These are phyloP conservation scores for Oryzias curvinotus DNA, from an alignment of 2,113 vertebrate species.

Conservation along the genomic window DNA sequence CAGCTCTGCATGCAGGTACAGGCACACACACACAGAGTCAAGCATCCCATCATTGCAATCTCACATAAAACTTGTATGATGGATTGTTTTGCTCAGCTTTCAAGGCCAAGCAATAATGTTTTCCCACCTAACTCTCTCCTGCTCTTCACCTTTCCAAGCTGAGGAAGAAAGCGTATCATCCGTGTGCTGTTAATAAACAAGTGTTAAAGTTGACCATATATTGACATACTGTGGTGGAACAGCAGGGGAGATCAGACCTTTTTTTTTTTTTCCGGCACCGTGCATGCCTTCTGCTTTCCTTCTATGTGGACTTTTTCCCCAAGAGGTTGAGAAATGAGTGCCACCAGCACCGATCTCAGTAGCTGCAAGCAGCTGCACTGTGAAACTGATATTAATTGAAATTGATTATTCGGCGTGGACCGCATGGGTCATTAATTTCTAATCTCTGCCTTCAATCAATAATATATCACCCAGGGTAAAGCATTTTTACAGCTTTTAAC, in stretches of 20 bases:
- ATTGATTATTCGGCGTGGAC: slow-evolving; percentile 75
- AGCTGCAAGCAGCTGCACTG: slow-evolving; percentile 61
- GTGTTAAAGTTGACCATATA: slow-evolving; percentile 4
- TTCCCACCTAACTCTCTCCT: slow-evolving; percentile 18
- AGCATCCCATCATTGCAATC: slow-evolving; percentile 50
- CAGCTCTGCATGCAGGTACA: slow-evolving; percentile 16
- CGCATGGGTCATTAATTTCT: slow-evolving; percentile 77
- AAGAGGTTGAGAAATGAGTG: slow-evolving; percentile 63
- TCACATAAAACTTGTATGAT: slow-evolving; percentile 55
- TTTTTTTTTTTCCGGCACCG: neutral
- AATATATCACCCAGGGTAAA: slow-evolving; percentile 53
- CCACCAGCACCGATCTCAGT: slow-evolving; percentile 40
- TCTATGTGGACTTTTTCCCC: slow-evolving; percentile 6
- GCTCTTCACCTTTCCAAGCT: slow-evolving; percentile 18
- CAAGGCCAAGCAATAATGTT: slow-evolving; percentile 55
- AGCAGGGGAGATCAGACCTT: neutral
- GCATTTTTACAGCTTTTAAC: slow-evolving; percentile 47
- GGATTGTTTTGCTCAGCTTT: slow-evolving; percentile 53
- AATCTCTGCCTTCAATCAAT: slow-evolving; percentile 73
- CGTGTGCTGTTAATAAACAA: neutral
- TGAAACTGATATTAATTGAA: slow-evolving; percentile 76
- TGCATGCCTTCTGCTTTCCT: slow-evolving; percentile 6
- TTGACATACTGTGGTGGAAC: slow-evolving; percentile 17
- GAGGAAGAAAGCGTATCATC: neutral
- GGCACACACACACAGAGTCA: slow-evolving; percentile 11